phyloP scores from a whole-genome alignment of 2,888 invertebrate species.

The Sepiola atlantica region DNA sequence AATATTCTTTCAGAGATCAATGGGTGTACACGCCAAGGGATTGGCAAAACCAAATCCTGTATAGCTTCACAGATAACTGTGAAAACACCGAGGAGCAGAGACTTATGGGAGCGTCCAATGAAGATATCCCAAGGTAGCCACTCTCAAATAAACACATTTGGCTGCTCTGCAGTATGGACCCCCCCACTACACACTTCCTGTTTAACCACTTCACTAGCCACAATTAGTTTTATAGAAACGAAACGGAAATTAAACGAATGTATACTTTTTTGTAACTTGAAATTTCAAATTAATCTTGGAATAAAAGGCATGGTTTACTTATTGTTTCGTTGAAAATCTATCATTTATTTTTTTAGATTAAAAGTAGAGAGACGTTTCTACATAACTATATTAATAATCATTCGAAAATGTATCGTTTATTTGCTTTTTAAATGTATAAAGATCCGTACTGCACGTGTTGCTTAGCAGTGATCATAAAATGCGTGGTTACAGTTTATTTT shows the following conservation, averaged over 20 bases:
- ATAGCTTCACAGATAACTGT: not conserved
- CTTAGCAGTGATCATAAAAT: not conserved
- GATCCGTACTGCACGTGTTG: not conserved
- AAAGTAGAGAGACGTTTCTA: too few species aligned
- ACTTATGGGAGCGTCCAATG: not conserved
- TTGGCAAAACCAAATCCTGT: conserved; percentile 32
- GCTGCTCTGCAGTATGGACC: not conserved
- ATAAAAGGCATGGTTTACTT: too few species aligned
- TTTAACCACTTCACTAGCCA: not conserved
- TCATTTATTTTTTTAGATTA: too few species aligned
- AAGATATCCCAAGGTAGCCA: not conserved
- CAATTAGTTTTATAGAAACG: not conserved
- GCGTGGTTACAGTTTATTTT: accelerated
- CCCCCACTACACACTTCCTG: not conserved
- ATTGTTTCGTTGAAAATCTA: too few species aligned
- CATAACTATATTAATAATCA: not conserved
- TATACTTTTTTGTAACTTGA: too few species aligned
- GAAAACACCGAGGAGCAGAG: not conserved
- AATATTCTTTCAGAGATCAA: not conserved
- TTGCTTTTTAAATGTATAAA: not conserved
- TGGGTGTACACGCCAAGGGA: not conserved
- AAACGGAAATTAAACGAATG: too few species aligned
- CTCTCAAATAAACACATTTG: not conserved
- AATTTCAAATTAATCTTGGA: too few species aligned
- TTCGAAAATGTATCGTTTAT: not conserved